Conservation (phyloP, 2,888 invertebrate species). For the Dendrolimus houi region DNA sequence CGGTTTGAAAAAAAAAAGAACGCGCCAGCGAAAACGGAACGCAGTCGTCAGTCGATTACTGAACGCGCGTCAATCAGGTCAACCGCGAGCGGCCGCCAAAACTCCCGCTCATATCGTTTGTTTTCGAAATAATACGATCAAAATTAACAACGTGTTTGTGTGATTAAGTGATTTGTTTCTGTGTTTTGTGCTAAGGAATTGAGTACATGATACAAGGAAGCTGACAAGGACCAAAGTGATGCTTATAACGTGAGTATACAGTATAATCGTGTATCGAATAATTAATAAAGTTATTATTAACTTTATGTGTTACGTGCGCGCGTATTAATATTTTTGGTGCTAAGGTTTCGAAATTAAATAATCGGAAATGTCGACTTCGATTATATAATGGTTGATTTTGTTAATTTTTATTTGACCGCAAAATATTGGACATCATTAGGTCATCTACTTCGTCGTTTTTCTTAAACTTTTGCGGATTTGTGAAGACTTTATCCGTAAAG, state of each 20-base stretch:
- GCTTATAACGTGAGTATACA: conserved; percentile 69
- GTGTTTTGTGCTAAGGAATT: conserved; percentile 49
- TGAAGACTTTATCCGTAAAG: background rate
- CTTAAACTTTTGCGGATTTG: background rate
- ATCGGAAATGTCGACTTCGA: background rate
- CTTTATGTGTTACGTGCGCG: background rate
- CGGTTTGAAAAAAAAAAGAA: conserved; percentile 37
- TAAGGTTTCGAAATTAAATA: background rate
- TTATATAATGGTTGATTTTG: background rate
- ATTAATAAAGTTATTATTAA: conserved; percentile 26
- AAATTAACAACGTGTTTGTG: conserved; percentile 34
- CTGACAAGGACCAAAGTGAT: conserved; percentile 44
- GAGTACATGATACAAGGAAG: conserved; percentile 57
- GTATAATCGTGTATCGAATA: conserved; percentile 35
- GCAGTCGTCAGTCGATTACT: conserved; percentile 38
- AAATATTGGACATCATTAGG: background rate
- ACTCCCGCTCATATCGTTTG: conserved; percentile 57
- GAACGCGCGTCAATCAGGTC: conserved; percentile 46
- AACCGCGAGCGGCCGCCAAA: conserved; percentile 28
- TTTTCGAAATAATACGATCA: conserved; percentile 25
- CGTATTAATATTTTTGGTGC: background rate
- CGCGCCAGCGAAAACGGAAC: conserved; percentile 36
- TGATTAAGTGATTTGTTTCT: conserved; percentile 40
- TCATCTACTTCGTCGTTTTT: background rate
- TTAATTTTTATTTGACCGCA: background rate